These are phyloP conservation scores for Cetoscarus ocellatus DNA, from an alignment of 2,797 vertebrate genomes.

Conservation along the genomic window DNA sequence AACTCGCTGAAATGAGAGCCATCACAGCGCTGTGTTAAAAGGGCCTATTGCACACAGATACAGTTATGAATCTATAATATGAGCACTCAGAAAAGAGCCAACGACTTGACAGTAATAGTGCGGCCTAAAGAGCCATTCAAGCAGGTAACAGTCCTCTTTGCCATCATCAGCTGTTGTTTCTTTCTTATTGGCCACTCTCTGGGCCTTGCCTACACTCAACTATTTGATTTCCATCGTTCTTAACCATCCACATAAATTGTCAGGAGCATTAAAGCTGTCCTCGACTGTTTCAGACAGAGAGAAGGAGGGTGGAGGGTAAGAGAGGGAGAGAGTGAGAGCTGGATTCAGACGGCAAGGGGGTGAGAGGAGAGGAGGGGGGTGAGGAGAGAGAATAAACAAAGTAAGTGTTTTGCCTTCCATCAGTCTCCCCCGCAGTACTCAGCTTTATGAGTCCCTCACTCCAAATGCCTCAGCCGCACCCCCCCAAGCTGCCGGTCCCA, in stretches of 20 bases:
- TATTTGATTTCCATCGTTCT: slow-evolving; percentile 86
- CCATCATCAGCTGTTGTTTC: slow-evolving; percentile 84
- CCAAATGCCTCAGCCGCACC: slow-evolving; percentile 76
- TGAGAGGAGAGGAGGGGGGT: slow-evolving; percentile 64
- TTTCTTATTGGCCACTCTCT: slow-evolving; percentile 82
- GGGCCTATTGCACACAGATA: slow-evolving; percentile 67
- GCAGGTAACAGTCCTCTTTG: slow-evolving; percentile 83
- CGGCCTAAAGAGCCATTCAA: slow-evolving; percentile 74
- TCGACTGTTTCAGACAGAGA: slow-evolving; percentile 74
- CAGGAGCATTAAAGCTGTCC: slow-evolving; percentile 88
- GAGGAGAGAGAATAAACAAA: slow-evolving; percentile 85
- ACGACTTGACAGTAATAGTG: slow-evolving; percentile 77
- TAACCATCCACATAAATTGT: slow-evolving; percentile 87
- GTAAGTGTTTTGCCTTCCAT: slow-evolving; percentile 87
- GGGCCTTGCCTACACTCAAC: slow-evolving; percentile 84
- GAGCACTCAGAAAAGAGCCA: slow-evolving; percentile 75
- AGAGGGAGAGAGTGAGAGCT: slow-evolving; percentile 66
- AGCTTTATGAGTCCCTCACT: slow-evolving; percentile 85
- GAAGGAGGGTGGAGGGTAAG: slow-evolving; percentile 19
- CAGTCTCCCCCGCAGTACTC: slow-evolving; percentile 81
- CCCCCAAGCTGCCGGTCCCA: slow-evolving; percentile 70
- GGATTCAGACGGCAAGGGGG: slow-evolving; percentile 66
- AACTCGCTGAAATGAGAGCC: slow-evolving; percentile 75
- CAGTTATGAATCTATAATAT: slow-evolving; percentile 79
- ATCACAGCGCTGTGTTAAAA: slow-evolving; percentile 71